Conservation (phyloP, 2,797 vertebrate genomes). For the Acipenser oxyrinchus region DNA sequence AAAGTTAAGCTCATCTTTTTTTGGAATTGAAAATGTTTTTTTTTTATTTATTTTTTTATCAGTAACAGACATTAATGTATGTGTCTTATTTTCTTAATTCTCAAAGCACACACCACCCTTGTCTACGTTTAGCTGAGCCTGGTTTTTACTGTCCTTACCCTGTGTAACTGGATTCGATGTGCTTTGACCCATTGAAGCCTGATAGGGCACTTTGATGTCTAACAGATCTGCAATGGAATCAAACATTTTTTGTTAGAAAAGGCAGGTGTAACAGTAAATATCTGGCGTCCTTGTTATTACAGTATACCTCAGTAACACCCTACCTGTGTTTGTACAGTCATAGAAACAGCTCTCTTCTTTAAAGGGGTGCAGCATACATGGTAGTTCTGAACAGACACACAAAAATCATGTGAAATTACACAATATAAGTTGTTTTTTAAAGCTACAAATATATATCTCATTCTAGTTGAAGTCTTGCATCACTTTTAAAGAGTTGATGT, state of each 20-base stretch:
- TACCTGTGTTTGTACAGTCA: constrained; percentile 51
- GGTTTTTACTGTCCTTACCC: constrained; percentile 38
- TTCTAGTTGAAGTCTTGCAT: no score
- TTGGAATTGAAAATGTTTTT: no score
- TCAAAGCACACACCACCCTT: background rate
- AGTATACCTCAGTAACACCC: background rate
- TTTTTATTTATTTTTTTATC: no score
- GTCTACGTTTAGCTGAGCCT: background rate
- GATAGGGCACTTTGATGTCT: constrained; percentile 38
- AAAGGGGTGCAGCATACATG: constrained; percentile 47
- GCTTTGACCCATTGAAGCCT: constrained; percentile 29
- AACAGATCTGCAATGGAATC: constrained; percentile 45
- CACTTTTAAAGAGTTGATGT: no score
- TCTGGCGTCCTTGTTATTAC: background rate
- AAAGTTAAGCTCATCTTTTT: no score
- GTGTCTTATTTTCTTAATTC: no score
- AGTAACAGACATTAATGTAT: no score
- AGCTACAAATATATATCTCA: no score
- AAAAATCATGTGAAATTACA: background rate
- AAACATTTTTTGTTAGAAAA: background rate
- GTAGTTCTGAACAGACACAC: constrained; percentile 40
- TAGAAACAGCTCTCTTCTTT: constrained; percentile 41
- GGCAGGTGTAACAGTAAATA: background rate
- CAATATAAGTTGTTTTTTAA: no score
- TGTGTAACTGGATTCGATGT: constrained; percentile 48